Conservation (phyloP, 92 coral and sea anemone genomes). For the Parazoanthus atlanticus region DNA sequence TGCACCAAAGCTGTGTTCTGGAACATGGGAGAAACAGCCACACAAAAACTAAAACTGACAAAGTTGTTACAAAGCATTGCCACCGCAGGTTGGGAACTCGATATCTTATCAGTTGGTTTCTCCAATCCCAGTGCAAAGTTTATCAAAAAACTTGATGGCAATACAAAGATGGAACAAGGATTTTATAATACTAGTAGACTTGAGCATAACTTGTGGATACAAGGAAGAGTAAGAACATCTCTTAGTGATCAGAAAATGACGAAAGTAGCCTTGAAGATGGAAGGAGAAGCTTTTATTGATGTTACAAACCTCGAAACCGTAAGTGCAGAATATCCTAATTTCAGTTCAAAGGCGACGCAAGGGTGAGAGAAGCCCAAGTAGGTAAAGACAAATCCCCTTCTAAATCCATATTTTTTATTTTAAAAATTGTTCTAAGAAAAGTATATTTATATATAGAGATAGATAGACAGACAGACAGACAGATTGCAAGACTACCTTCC, state of each 20-base stretch:
- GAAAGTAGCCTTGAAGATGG: background rate
- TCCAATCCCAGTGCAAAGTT: background rate
- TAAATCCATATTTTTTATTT: too few species aligned
- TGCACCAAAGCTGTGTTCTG: constrained; percentile 40
- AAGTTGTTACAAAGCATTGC: constrained; percentile 23
- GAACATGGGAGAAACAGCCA: constrained; percentile 1
- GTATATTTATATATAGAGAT: too few species aligned
- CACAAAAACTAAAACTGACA: background rate
- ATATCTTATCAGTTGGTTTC: constrained; percentile 33
- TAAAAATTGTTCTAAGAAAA: too few species aligned
- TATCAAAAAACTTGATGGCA: background rate
- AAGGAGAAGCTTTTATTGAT: background rate
- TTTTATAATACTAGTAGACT: background rate
- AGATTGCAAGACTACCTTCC: too few species aligned
- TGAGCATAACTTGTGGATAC: constrained; percentile 42
- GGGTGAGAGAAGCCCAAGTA: too few species aligned
- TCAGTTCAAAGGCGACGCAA: too few species aligned
- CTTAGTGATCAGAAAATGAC: background rate
- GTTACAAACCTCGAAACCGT: background rate
- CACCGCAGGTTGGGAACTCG: constrained; percentile 1
- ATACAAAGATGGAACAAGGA: background rate
- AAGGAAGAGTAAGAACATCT: background rate
- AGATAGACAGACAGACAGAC: too few species aligned
- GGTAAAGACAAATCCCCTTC: too few species aligned
- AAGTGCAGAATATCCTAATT: background rate